Base-by-base conservation (phyloP, 1,140 invertebrate species). In the Batillaria attramentaria region DNA sequence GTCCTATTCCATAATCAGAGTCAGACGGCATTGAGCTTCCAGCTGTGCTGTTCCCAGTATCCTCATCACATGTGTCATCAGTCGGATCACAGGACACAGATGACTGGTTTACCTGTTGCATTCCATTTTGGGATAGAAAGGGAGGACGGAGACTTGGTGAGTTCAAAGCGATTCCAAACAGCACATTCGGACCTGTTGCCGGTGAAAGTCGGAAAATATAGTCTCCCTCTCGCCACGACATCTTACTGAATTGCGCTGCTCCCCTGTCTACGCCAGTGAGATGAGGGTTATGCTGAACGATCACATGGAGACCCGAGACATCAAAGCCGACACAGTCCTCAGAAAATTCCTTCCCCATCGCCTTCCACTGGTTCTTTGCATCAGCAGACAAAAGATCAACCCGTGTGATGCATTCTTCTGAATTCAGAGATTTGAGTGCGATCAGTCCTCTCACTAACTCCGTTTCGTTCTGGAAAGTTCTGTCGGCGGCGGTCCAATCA, bases 311-410 rank as follows among this genome's bases (percentile, higher is more conserved):
- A 24, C 37, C 39, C 37, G 37, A 39, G 37, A 3, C 41, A 41
- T 42, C 68, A 42, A 70, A 70, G 16, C 68, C 68, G 31, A 28
- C 68, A 42, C 68, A 70, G 68, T 70, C 37, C 16, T 39, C 39
- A 6, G 39, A 18, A 70, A 70, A 70, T 16, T 70, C 13, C 10
- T 41, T n/a, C 8, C 37, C 24, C 68, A 70, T 70, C 10, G 16
- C 28, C 37, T 8, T 42, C 68, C 68, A 70, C 3, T 42, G 37
- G 20, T 41, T 24, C 28, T 39, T 33, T 39, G 68, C 16, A 18
- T 39, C 68, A 42, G 41, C 37, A 70, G 35, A 33, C 16, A 70
- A 24, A 10, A 70, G 13, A 28, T 70, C 68, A 42, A 42, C 37
- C 68, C 42, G 68, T 16, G 3, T 70, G 24, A 3, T n/a, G 31